phyloP scores from a whole-genome alignment of 2,797 vertebrate genomes.

The Orestias chungarensis region DNA sequence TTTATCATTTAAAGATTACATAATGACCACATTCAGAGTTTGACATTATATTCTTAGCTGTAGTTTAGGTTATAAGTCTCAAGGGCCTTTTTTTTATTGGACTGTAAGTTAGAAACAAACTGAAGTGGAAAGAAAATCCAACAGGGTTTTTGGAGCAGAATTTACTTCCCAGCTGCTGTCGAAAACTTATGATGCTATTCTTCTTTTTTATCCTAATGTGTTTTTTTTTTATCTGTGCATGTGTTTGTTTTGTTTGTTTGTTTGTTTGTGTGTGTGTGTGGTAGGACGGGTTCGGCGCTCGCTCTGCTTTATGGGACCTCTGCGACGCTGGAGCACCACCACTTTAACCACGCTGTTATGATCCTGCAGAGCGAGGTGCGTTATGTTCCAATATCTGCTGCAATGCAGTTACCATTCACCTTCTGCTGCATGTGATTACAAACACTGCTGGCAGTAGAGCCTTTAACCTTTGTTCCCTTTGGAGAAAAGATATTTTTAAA shows the following conservation, averaged over 20 bases:
- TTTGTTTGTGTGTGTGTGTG: conserved; percentile 45
- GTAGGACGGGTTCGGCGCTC: conserved; percentile 95
- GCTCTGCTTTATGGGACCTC: conserved; percentile 98
- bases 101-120: conserved; percentile 26
- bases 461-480: conserved; percentile 1
- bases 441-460: conserved; percentile 5
- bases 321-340: conserved; percentile 97
- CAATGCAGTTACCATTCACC: conserved; percentile 50
- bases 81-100: conserved; percentile 37
- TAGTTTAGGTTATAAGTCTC: conserved; percentile 44
- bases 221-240: conserved; percentile 11
- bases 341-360: conserved; percentile 99
- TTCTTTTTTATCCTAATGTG: conserved; percentile 34
- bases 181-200: conserved; percentile 46
- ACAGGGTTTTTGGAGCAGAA: conserved; percentile 27
- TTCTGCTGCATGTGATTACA: conserved; percentile 28
- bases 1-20: conserved; percentile 19
- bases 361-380: conserved; percentile 98
- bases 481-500: conserved; percentile 2
- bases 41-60: conserved; percentile 23
- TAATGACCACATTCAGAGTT: conserved; percentile 19
- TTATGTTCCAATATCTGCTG: conserved; percentile 51
- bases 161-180: conserved; percentile 40
- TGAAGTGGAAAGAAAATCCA: conserved; percentile 41
- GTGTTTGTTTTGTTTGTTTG: conserved; percentile 15